phyloP scores from a whole-genome alignment of 2,797 vertebrate species.

The Malacoraja senta region DNA sequence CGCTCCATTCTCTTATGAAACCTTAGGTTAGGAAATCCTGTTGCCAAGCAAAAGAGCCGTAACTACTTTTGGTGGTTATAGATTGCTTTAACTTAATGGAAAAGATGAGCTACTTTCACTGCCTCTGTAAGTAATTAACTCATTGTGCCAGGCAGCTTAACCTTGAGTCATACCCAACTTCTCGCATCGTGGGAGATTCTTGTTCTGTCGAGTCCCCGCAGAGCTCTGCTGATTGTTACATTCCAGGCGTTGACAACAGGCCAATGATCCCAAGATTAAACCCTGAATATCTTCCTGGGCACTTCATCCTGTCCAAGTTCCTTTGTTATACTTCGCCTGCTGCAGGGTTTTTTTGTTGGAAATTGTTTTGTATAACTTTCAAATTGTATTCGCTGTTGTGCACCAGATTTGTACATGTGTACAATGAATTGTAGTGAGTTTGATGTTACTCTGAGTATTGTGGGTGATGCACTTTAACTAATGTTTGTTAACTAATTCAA shows the following conservation, averaged over 20 bases:
- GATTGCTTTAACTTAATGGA: background rate
- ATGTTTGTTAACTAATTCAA: background rate
- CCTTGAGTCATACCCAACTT: background rate
- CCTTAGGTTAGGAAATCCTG: background rate
- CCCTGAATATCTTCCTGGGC: background rate
- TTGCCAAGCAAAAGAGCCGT: background rate
- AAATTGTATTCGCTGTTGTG: background rate
- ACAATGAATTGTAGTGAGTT: background rate
- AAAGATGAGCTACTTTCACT: background rate
- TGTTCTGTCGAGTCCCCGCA: background rate
- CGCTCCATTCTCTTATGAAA: background rate
- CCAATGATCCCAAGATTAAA: slow-evolving; percentile 1
- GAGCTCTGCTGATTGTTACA: background rate
- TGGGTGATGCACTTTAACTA: background rate
- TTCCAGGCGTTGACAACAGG: background rate
- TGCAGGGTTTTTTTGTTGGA: too few relatives aligned
- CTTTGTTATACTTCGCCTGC: background rate
- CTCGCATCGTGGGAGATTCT: slow-evolving; percentile 18
- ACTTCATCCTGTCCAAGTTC: background rate
- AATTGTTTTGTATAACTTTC: background rate
- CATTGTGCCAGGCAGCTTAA: background rate
- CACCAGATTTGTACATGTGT: background rate
- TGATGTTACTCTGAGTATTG: background rate
- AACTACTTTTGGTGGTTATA: background rate
- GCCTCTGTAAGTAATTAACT: background rate